Base-by-base conservation (phyloP, 2,113 vertebrate species). In the Ptilorrhoa leucosticta region DNA sequence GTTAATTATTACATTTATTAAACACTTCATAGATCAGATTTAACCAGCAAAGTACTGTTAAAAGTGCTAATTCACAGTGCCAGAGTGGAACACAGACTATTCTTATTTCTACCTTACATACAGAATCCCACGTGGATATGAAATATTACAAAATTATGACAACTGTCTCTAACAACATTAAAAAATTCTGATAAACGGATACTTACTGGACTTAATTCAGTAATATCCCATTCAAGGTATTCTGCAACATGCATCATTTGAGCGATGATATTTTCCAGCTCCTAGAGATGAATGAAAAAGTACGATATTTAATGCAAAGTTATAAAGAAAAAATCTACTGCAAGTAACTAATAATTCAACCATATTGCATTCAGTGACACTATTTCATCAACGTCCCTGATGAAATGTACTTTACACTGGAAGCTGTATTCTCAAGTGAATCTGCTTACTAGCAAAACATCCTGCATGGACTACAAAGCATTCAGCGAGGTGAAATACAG, bases 201-300 rank as follows among this genome's bases (percentile, higher is more conserved):
- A 91, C 98, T 97, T 98, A 99, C 99, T 72, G 98, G 99, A 85
- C 98, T 99, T 42, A 99, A 98, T 91, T 99, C 99, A 6, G 99
- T 99, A 95, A 99, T 97, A 93, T 98, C 98, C 99, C 98, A 99
- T 84, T 98, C 98, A 37, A 99, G 98, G 94, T 98, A 99, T 91
- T 99, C 98, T 48, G 98, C 98, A 26, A 98, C 98, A 33, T 98
- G 98, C 98, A 98, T 99, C 98, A 99, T 99, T 93, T 99, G 98
- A 78, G 98, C 95, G 85, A 99, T 98, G 37, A 99, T 99, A 70
- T 98, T 98, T 96, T 99, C 98, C 56, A 98, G 91, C 66, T 99
- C 98, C 98, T 99, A 73, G 6, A 58, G 7, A 66, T 45, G 3
- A 73, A 69, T 10, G 1, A 93, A 92, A n/a, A 94, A 72, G 2